These are phyloP conservation scores for Muscicapa comitata DNA, from an alignment of 2,797 vertebrate genomes.

Conservation along the genomic window DNA sequence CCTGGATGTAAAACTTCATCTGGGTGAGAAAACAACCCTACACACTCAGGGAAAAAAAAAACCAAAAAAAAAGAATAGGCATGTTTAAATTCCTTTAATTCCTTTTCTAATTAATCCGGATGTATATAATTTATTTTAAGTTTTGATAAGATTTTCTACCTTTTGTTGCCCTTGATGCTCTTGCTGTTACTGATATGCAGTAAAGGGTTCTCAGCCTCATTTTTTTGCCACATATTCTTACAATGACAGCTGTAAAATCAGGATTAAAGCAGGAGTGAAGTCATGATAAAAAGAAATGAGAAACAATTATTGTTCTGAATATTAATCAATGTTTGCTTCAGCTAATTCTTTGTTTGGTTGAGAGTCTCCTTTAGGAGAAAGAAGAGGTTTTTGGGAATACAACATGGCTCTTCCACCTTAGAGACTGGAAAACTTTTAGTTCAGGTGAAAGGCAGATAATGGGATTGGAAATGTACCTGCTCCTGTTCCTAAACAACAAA, in stretches of 20 bases:
- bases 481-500: background rate
- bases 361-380: background rate
- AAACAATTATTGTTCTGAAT: background rate
- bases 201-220: background rate
- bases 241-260: background rate
- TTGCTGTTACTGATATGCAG: background rate
- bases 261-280: background rate
- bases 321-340: background rate
- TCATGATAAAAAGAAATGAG: background rate
- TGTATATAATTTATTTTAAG: background rate
- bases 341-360: background rate
- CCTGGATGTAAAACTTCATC: background rate
- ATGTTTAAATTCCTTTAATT: background rate
- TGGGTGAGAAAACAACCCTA: background rate
- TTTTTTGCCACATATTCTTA: background rate
- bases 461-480: background rate
- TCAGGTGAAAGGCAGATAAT: background rate
- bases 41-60: fast-evolving
- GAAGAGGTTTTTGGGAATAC: fast-evolving
- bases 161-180: background rate
- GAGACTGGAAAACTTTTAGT: background rate
- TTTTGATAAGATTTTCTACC: background rate
- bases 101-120: background rate
- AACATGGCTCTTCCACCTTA: background rate
- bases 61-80: too few species aligned